Conservation (phyloP, 1,140 invertebrate genomes). For the Solen grandis region DNA sequence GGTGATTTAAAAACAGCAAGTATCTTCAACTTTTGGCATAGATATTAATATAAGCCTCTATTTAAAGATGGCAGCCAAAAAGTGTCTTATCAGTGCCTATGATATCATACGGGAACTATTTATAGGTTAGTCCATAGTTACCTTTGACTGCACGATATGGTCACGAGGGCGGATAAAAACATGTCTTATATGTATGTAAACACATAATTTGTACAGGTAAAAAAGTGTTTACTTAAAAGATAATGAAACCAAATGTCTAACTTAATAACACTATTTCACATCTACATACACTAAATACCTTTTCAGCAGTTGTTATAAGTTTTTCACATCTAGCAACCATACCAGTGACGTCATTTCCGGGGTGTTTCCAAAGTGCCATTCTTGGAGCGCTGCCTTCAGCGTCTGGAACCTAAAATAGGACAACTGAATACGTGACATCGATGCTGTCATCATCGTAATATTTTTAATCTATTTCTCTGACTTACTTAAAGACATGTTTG, state of each 20-base stretch:
- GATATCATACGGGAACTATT: too few species aligned
- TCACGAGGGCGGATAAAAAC: neutral
- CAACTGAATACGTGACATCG: neutral
- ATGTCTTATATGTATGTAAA: neutral
- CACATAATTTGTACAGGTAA: neutral
- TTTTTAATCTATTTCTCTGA: too few species aligned
- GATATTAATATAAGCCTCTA: neutral
- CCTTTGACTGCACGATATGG: too few species aligned
- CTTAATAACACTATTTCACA: neutral
- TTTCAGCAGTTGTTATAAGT: constrained; percentile 66
- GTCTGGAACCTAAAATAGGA: constrained; percentile 33
- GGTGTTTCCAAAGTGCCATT: constrained; percentile 68
- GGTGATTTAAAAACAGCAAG: too few species aligned
- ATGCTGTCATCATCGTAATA: constrained; percentile 3
- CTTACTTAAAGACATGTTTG: too few species aligned
- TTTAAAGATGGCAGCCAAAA: too few species aligned
- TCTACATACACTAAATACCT: constrained; percentile 58
- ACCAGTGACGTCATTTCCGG: constrained; percentile 75
- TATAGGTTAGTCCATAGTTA: too few species aligned
- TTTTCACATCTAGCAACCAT: constrained; percentile 70
- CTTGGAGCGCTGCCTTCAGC: constrained; percentile 27
- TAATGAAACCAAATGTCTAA: neutral
- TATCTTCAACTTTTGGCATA: too few species aligned
- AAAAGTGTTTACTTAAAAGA: neutral
- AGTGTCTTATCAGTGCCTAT: too few species aligned